Base-by-base conservation (phyloP, 2,113 vertebrate species). In the Azemiops feae region DNA sequence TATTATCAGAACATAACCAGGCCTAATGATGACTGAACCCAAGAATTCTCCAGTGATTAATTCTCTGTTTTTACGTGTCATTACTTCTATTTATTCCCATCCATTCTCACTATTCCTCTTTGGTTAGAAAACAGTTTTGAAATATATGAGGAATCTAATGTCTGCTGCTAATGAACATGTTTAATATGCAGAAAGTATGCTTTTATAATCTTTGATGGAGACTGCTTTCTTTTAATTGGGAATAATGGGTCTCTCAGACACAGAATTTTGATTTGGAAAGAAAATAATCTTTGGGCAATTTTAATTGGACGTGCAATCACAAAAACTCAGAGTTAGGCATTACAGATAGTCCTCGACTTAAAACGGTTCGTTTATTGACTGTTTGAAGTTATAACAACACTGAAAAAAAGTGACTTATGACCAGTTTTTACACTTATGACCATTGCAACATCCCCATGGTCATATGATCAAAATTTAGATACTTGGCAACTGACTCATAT, bases 261-360 rank as follows among this genome's bases (percentile, higher is more conserved):
- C 52, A 45, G 34, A 92, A 85, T 58, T 85, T 58, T 58, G 22
- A 57, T 53, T 25, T 89, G 11, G 30, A 54, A n/a, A 45, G 18
- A 45, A 89, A 23, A 85, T 89, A 47, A 47, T 58, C 43, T 60
- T 7, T 74, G 57, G 52, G 5, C 27, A n/a, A 45, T 89, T 89
- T 89, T 57, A 89, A 89, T 54, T 89, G 52, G 34, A 20, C 14
- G 7, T 50, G 91, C 93, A 55, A 30, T 53, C 92, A 55, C 96
- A 58, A 90, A 95, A 54, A 50, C 90, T 96, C 95, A 93, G 95
- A 96, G 92, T 94, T 18, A 12, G 20, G 92, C 93, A 93, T 64
- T 20, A 10, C 30, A 69, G 30, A 5, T 69, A 5, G 30, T 69
- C 30, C 30, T 69, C 2, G 4, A 69, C 12, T n/a, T 69, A 69